phyloP scores from a whole-genome alignment of 2,797 vertebrate genomes.

The Margarornis squamiger region DNA sequence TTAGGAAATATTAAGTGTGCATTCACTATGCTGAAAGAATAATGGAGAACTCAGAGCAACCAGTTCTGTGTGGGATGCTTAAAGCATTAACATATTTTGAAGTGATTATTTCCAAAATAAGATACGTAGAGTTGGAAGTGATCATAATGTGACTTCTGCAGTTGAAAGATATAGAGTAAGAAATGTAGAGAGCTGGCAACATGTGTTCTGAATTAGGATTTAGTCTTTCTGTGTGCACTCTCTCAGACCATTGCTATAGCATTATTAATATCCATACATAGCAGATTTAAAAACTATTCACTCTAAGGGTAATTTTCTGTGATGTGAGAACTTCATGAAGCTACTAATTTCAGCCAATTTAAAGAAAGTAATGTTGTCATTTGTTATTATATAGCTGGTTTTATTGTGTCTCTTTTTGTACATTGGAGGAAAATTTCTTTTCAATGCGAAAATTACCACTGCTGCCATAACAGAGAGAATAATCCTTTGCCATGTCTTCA shows the following conservation, averaged over 20 bases:
- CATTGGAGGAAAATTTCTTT: background rate
- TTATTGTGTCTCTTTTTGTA: background rate
- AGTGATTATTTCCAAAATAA: conserved; percentile 51
- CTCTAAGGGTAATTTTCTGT: background rate
- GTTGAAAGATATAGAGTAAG: background rate
- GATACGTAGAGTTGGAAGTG: conserved; percentile 12
- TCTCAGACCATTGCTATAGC: background rate
- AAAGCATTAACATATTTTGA: conserved; percentile 20
- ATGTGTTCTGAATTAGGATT: background rate
- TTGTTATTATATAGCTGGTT: background rate
- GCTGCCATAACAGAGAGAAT: background rate
- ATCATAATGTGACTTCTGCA: background rate
- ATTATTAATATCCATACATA: background rate
- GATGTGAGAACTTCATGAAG: background rate
- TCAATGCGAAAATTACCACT: background rate
- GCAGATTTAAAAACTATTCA: background rate
- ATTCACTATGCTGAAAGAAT: conserved; percentile 35
- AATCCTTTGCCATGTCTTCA: accelerated
- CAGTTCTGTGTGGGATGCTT: conserved; percentile 41
- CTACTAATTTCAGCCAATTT: background rate
- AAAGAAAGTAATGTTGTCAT: background rate
- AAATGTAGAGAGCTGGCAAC: background rate
- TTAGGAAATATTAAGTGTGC: conserved; percentile 49
- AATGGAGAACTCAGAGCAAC: conserved; percentile 31
- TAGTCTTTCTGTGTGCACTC: background rate